Percentiles rank a stretch among this genome's conserved stretches.
These are phyloP conservation scores for Lamellibrachia luymesi DNA, from an alignment of 1,140 invertebrate genomes.

Conservation along the genomic window DNA sequence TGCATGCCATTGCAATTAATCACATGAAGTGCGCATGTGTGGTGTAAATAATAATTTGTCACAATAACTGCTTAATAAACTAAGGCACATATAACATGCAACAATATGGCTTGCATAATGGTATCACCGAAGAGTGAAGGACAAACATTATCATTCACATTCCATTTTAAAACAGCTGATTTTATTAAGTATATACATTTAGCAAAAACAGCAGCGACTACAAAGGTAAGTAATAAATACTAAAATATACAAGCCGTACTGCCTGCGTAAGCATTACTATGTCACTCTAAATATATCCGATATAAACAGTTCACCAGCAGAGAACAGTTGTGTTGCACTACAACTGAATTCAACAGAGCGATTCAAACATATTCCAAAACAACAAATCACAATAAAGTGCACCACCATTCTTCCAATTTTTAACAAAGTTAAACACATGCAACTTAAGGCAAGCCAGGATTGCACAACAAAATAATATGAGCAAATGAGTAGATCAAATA, in stretches of 20 bases:
- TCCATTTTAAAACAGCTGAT: background rate
- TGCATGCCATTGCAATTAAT: too few species aligned
- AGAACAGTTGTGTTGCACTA: background rate
- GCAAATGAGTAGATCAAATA: background rate
- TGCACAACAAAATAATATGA: background rate
- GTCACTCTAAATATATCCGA: background rate
- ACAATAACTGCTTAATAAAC: too few species aligned
- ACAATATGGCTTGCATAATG: background rate
- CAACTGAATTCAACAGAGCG: background rate
- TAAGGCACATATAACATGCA: background rate
- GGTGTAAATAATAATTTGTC: background rate
- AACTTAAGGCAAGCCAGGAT: background rate
- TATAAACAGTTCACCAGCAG: background rate
- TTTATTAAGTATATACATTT: background rate
- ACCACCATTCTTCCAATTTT: background rate
- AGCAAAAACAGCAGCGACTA: background rate
- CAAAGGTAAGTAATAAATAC: background rate
- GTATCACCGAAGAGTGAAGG: background rate
- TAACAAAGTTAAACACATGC: background rate
- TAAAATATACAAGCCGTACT: background rate
- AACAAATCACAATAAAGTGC: background rate
- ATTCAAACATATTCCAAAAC: background rate
- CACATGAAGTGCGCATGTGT: background rate
- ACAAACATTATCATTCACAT: background rate
- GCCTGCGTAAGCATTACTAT: background rate